Evolutionary conservation across 1,140 invertebrate genomes (phyloP).

Genomic region (Ptiloglossa arizonensis): DNA sequence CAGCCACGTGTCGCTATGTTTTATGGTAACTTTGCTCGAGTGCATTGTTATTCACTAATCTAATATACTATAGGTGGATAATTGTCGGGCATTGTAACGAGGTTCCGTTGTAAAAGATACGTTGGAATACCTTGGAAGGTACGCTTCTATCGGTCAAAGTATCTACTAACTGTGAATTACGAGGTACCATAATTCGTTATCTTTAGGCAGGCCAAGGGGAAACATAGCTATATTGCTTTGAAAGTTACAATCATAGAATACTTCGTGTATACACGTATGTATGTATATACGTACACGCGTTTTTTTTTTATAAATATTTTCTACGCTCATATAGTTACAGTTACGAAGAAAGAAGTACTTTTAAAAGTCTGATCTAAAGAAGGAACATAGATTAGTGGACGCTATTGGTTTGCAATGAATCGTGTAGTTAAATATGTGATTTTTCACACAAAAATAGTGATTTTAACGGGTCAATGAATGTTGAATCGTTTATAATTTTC

Average conservation of each 20-base stretch:
- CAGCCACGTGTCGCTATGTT: neutral
- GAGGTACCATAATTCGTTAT: slow-evolving; percentile 17
- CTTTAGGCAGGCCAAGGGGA: neutral
- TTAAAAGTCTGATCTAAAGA: neutral
- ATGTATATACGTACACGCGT: neutral
- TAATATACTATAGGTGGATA: neutral
- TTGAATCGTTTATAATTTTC: neutral
- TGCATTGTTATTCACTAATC: neutral
- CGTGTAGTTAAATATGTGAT: neutral
- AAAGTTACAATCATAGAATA: slow-evolving; percentile 18
- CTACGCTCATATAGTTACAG: neutral
- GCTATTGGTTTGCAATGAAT: slow-evolving; percentile 8
- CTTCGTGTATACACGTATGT: too few relatives aligned
- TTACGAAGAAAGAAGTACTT: slow-evolving; percentile 7
- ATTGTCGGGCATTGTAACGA: slow-evolving; percentile 16
- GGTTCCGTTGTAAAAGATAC: slow-evolving; percentile 9
- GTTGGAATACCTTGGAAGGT: neutral
- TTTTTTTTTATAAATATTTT: neutral
- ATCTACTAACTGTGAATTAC: neutral
- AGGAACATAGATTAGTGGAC: neutral
- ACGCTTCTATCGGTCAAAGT: neutral
- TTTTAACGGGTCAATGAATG: neutral
- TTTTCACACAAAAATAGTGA: neutral
- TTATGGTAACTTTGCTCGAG: neutral
- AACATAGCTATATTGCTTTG: slow-evolving; percentile 23